These are phyloP conservation scores for Dicyrtoma fusca DNA, from an alignment of 2,888 invertebrate species.

Conservation along the genomic window DNA sequence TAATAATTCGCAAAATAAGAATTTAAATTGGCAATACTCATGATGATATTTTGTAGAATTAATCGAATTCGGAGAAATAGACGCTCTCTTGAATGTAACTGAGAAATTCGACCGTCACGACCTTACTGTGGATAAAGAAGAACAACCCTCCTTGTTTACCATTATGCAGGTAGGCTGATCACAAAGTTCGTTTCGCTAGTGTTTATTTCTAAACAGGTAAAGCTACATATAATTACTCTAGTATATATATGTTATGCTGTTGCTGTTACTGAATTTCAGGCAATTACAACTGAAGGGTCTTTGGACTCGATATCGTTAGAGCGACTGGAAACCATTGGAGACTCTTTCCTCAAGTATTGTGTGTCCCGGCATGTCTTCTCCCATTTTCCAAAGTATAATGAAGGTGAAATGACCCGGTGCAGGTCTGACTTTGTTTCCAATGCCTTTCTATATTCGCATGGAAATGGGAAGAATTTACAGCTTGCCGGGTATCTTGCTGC, in stretches of 20 bases:
- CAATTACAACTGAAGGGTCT: conserved; percentile 73
- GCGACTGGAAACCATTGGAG: conserved; percentile 83
- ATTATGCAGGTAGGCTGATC: conserved; percentile 47
- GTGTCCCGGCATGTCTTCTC: conserved; percentile 73
- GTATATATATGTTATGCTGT: neutral
- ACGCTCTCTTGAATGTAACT: neutral
- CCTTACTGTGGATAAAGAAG: conserved; percentile 26
- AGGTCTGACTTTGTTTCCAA: conserved; percentile 77
- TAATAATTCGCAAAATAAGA: too few species aligned
- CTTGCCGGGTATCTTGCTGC: conserved; percentile 46
- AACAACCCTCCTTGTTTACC: conserved; percentile 37
- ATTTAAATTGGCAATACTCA: neutral
- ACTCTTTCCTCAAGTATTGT: conserved; percentile 82
- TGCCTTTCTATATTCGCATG: conserved; percentile 82
- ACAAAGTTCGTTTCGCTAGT: neutral
- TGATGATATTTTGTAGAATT: conserved; percentile 8
- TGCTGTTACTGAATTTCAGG: conserved; percentile 59
- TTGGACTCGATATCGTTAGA: conserved; percentile 80
- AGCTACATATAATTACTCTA: neutral
- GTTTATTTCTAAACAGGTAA: neutral
- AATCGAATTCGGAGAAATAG: neutral
- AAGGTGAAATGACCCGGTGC: conserved; percentile 77
- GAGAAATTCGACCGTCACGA: neutral
- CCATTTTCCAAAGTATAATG: conserved; percentile 70
- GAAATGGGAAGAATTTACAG: conserved; percentile 61